Percentiles rank a stretch among this genome's conserved stretches.
phyloP scores from a whole-genome alignment of 2,888 invertebrate genomes.

The Seira musarum region DNA sequence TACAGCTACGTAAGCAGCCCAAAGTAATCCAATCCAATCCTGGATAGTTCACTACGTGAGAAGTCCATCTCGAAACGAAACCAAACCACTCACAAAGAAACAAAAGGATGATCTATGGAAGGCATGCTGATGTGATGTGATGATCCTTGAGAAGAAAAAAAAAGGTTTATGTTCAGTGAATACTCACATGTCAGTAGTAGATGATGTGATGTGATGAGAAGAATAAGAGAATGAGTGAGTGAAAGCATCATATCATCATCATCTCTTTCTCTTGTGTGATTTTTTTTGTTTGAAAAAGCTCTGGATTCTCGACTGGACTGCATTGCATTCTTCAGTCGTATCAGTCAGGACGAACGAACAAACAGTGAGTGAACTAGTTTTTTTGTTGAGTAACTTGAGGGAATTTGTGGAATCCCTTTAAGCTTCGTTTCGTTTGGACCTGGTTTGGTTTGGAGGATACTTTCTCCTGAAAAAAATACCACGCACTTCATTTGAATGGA shows the following conservation, averaged over 20 bases:
- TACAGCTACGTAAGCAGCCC: slow-evolving; percentile 1
- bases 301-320: background rate
- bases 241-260: background rate
- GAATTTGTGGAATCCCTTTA: slow-evolving; percentile 47
- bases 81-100: background rate
- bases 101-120: background rate
- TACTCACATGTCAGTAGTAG: background rate
- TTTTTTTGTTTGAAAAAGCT: background rate
- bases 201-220: background rate
- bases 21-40: background rate
- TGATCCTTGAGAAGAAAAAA: background rate
- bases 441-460: background rate
- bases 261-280: background rate
- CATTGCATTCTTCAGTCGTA: background rate
- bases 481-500: no score
- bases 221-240: background rate
- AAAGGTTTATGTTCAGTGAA: background rate
- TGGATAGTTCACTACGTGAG: no score
- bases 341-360: no score
- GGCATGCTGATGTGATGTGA: no score
- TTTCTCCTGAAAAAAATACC: no score
- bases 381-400: slow-evolving; percentile 50
- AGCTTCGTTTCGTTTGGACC: slow-evolving; percentile 21
- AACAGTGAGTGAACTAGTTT: slow-evolving; percentile 40
- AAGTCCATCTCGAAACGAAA: background rate